Base-by-base conservation (phyloP, 2,797 vertebrate genomes). In the Pantherophis alleghaniensis region DNA sequence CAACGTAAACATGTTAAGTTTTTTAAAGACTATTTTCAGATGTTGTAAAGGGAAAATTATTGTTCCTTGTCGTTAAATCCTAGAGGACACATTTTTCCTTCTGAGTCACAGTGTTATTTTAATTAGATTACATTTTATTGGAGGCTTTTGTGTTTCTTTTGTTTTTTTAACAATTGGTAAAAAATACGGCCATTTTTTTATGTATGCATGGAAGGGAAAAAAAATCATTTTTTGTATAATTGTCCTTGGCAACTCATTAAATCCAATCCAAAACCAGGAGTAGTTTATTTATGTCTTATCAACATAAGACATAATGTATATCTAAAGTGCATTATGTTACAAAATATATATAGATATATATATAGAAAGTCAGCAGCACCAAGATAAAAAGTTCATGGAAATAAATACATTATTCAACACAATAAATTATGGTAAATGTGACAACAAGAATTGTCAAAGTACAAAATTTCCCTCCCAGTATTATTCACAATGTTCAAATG, bases 251-350 rank as follows among this genome's bases (percentile, higher is more conserved):
- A 98, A 91, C 98, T 98, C 98, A 98, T 98, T 98, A 98, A 98
- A 98, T 97, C 98, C 96, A 97, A 98, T 97, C 98, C 57, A 98
- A 98, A 98, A 97, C 98, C 97, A 97, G 95, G 95, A 96, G 98
- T 94, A 97, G 96, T 97, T 97, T 94, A 94, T 96, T 97, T 89
- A 97, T 97, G 95, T 98, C 97, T 97, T 97, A 97, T 98, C 98
- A 98, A 97, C 97, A 97, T 97, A 90, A 97, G 97, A 98, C 98
- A 98, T 98, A 98, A 98, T 98, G 98, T 98, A 98, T 98, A 98
- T 97, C 98, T 99, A 99, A 99, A 99, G 99, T 99, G 99, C 99
- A 99, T 98, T 98, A 98, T 98, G 98, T 99, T 99, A 99, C 98
- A 99, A 99, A 99, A 98, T 9, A 74, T 74, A 74, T 7, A 69